Evolutionary conservation across 2,113 vertebrate species (phyloP).

Genomic region (Xyliphius kryptos): DNA sequence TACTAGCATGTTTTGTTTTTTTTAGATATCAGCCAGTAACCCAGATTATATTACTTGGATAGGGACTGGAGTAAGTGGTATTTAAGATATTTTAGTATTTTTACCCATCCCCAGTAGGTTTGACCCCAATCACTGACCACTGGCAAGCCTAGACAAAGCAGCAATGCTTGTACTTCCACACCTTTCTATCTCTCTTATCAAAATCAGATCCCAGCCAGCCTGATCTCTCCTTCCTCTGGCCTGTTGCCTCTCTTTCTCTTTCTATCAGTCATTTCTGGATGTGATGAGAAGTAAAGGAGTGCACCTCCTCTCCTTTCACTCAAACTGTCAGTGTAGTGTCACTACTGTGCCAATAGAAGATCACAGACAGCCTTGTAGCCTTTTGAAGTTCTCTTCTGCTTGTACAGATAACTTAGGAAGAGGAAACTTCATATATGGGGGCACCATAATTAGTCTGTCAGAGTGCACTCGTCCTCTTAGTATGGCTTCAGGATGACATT

Average conservation of each 20-base stretch:
- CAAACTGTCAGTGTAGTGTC: slow-evolving; percentile 28
- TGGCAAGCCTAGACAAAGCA: background rate
- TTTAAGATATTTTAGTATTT: too few species aligned
- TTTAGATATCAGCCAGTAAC: too few species aligned
- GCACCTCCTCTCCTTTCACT: slow-evolving; percentile 31
- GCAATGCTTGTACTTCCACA: background rate
- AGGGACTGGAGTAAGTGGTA: too few species aligned
- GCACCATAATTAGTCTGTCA: slow-evolving; percentile 39
- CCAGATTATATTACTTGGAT: too few species aligned
- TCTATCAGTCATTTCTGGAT: slow-evolving; percentile 35
- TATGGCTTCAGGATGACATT: slow-evolving; percentile 23
- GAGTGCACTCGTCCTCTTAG: background rate
- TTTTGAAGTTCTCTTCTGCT: slow-evolving; percentile 40
- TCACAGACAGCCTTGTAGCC: slow-evolving; percentile 43
- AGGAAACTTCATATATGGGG: slow-evolving; percentile 21
- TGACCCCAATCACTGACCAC: background rate
- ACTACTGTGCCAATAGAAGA: slow-evolving; percentile 30
- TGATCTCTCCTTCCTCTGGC: background rate
- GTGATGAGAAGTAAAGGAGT: slow-evolving; percentile 29
- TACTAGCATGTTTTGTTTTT: too few species aligned
- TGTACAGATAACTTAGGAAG: slow-evolving; percentile 19
- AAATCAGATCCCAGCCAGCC: background rate
- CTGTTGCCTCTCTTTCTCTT: slow-evolving; percentile 18
- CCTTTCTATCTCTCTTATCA: background rate
- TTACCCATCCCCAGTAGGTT: background rate